Base-by-base conservation (phyloP, 2,888 invertebrate species). In the Chrysopilus asiliformis region DNA sequence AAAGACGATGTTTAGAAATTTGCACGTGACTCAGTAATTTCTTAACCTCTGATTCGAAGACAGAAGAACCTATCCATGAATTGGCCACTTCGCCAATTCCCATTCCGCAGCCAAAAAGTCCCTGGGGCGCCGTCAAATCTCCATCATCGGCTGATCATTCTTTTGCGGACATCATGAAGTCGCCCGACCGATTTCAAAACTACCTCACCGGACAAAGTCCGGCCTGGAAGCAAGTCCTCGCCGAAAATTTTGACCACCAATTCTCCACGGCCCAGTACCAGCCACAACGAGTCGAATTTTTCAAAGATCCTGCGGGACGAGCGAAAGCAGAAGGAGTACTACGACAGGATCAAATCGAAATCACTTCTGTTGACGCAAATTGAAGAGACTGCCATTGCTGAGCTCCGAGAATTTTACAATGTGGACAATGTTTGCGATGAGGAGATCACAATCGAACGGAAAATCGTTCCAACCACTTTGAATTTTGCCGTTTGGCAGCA, bases 311-410 rank as follows among this genome's bases (percentile, higher is more conserved):
- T 85, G 34, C 74, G 73, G 10, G 79, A 79, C 47, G 84, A 86
- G 57, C 72, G 68, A 47, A 74, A 77, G 36, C 79, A 79, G 52
- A 76, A 74, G 43, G 79, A 79, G 44, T 76, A 79, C 50, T 71
- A 72, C 44, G 72, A 74, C 2, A 76, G 77, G 53, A 74, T 79
- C 49, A 74, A 73, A 53, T 76, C 76, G 6, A 86, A 86, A 56
- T 74, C 80, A 1, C 65, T 87, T 16, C 60, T 65, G 39, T 64
- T 80, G 45, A 85, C 85, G 12, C 85, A 86, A 73, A 85, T 85
- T 47, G 90, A 90, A 66, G 89, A 90, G 56, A 76, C 75, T 55
- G 89, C 89, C 1, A 84, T 90, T 46, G 76, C 79, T 42, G 84
- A 87, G 47, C 59, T 90, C 40, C 67, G 74, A 38, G 66, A 68